Percentiles rank a stretch among this genome's conserved stretches.
These are phyloP conservation scores for Fragum whitleyi DNA, from an alignment of 2,888 invertebrate genomes.

Conservation along the genomic window DNA sequence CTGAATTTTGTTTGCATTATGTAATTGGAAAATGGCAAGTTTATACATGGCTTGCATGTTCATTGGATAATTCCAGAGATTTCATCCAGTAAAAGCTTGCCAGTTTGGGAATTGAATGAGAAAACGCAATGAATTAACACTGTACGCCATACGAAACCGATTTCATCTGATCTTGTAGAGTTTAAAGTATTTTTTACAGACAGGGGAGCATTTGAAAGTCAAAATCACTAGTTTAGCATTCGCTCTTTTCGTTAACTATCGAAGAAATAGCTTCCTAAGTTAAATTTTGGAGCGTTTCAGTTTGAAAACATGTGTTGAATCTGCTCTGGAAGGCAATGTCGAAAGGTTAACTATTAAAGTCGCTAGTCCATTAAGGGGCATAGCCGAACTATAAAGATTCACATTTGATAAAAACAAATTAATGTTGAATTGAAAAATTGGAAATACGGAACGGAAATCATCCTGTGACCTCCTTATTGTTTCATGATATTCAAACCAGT, in stretches of 20 bases:
- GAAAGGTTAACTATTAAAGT: not conserved
- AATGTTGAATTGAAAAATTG: constrained; percentile 11
- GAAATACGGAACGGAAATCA: not conserved
- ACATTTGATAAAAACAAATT: constrained; percentile 23
- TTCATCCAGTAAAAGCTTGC: constrained; percentile 14
- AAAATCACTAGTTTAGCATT: no score
- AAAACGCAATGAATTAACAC: constrained; percentile 18
- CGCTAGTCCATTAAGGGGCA: constrained; percentile 12
- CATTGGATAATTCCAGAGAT: constrained; percentile 18
- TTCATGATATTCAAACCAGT: no score
- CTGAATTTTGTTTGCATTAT: constrained; percentile 38
- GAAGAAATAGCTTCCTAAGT: no score
- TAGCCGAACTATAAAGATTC: constrained; percentile 14
- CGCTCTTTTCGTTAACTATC: no score
- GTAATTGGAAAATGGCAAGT: constrained; percentile 42
- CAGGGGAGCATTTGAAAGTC: no score
- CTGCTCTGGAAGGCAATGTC: not conserved
- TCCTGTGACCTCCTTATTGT: not conserved
- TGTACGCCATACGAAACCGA: not conserved
- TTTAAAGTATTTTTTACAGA: no score
- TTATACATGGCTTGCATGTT: constrained; percentile 39
- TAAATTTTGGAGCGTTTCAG: not conserved
- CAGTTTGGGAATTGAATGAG: constrained; percentile 15
- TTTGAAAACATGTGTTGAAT: not conserved
- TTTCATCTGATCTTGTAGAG: not conserved